These are phyloP conservation scores for Ondatra zibethicus DNA, from an alignment of 2,113 vertebrate genomes.

Conservation along the genomic window DNA sequence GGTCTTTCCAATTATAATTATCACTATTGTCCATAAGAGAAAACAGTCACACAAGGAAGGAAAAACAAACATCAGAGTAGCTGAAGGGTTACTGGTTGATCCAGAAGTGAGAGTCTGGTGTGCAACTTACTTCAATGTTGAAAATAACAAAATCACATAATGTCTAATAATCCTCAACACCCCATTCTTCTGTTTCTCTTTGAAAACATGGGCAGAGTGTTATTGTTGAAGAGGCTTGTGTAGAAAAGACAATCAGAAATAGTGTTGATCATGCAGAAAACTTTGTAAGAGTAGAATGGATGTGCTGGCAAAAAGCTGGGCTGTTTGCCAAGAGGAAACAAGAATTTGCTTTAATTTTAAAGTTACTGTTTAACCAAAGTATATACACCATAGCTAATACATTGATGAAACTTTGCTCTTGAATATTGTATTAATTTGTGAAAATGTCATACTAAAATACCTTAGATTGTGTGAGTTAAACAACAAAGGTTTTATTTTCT, in stretches of 20 bases:
- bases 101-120: not conserved
- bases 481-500: slow-evolving; percentile 26
- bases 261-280: not conserved
- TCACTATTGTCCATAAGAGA: not conserved
- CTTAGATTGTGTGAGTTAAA: not conserved
- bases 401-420: not conserved
- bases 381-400: not conserved
- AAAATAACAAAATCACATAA: not conserved
- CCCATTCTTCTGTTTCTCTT: not conserved
- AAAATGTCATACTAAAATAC: not conserved
- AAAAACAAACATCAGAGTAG: slow-evolving; percentile 6
- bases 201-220: not conserved
- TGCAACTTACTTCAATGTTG: not conserved
- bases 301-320: not conserved
- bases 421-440: not conserved
- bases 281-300: not conserved
- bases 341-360: not conserved
- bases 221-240: not conserved
- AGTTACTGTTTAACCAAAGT: not conserved
- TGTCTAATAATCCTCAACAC: not conserved
- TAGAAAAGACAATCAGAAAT: not conserved
- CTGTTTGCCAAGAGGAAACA: not conserved
- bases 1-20: slow-evolving; percentile 66
- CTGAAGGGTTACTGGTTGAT: not conserved
- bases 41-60: slow-evolving; percentile 11